Evolutionary conservation across 2,113 vertebrate species (phyloP), one percentile per base, ranked within the genome.

Genomic region (Pluvianellus socialis): DNA sequence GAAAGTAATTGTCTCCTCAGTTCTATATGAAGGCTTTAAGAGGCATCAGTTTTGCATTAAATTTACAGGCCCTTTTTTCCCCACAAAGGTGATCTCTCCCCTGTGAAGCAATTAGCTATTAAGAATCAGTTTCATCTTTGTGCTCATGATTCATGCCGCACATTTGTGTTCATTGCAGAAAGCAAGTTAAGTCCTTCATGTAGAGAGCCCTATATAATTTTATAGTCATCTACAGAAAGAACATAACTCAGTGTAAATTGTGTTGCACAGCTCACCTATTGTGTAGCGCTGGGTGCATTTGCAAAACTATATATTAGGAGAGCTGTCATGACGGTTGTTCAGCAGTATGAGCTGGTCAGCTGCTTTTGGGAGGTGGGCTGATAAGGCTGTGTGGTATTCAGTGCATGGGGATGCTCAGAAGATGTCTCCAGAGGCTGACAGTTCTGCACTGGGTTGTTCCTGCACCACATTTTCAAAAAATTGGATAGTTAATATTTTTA

Each of bases 211-310:
- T 62, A 79, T 96, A 94, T 95, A 96, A 92, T 96, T 96, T 96
- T 96, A 95, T 86, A 63, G 88, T 88, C 67, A 72, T 77, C 90
- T 73, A 63, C 82, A 59, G 67, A 35, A 94, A 82, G 95, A 86
- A 45, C 75, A 80, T 97, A 96, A 95, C 47, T 96, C 86, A 63
- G 56, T 44, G 76, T 93, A 86, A 96, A 96, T 93, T 95, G 92
- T 94, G 65, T 86, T 87, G 90, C 50, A 20, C 32, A 77, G 59
- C 95, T 96, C 75, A 47, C 67, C n/a, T 83, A 15, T n/a, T 33
- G 38, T 20, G 38, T 26, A 77, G 86, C 33, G 7, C 65, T 79
- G 80, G 61, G 52, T 63, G 38, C 0, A 0, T 53, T 94, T 90
- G 79, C 58, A 58, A 68, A 86, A 67, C 66, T 79, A 11, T 76